These are phyloP conservation scores for Caligus rogercresseyi DNA, from an alignment of 1,140 invertebrate genomes.

Conservation along the genomic window DNA sequence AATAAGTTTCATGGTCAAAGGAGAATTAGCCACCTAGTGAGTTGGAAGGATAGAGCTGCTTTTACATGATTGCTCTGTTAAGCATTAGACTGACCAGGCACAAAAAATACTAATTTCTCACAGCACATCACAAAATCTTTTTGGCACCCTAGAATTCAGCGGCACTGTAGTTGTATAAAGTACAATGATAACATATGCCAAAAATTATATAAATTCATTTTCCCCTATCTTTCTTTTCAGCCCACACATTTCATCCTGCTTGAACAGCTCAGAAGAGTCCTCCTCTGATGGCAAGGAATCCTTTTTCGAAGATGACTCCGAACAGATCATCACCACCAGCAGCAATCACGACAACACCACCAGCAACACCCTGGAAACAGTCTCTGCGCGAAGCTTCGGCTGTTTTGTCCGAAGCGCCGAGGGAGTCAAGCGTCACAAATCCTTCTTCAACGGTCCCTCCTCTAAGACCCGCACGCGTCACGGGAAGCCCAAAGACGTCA, in stretches of 20 bases:
- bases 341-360: background rate
- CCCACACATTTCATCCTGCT: background rate
- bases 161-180: no score
- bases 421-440: conserved; percentile 9
- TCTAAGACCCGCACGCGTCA: background rate
- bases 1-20: no score
- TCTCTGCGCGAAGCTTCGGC: conserved; percentile 14
- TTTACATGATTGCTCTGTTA: no score
- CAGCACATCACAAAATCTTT: no score
- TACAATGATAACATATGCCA: no score
- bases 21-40: no score
- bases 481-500: background rate
- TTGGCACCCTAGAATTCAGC: no score
- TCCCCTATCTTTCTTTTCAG: no score
- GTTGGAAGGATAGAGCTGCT: no score
- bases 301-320: background rate
- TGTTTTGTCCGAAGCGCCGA: background rate
- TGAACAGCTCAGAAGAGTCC: background rate
- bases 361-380: conserved; percentile 9
- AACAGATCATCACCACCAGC: background rate
- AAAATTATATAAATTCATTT: no score
- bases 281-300: background rate
- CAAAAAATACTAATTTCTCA: no score
- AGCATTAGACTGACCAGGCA: no score
- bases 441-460: conserved; percentile 9